Evolutionary conservation across 2,888 invertebrate species (phyloP), one percentile per base, ranked within the genome.

Genomic region (Sesia apiformis): DNA sequence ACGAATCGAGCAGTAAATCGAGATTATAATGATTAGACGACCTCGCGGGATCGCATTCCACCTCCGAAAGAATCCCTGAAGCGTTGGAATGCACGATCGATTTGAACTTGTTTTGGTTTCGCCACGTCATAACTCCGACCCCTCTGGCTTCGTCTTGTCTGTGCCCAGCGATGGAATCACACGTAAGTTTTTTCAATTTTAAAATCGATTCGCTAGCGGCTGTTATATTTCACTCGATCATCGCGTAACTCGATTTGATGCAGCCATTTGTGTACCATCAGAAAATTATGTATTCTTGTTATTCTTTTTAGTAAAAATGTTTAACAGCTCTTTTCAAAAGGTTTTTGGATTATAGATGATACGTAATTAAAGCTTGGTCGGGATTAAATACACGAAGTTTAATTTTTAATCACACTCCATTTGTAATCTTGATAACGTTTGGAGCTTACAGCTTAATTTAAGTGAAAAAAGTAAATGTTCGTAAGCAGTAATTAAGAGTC

Each of bases 101-200:
- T 83, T 81, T 75, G 69, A 81, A 87, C 88, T 79, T 63, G 88
- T 88, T 87, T 86, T 81, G 81, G 84, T 87, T 87, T 85, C 82
- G 87, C 88, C 81, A 87, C 85, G 87, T 89, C 88, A 88, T 84
- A 85, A 81, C 81, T 78, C 75, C 72, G 76, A 51, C 52, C 46
- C 53, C 49, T 49, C 41, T 51, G 54, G 41, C 41, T 54, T 43
- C 38, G 51, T 39, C 49, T 53, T 52, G 55, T 55, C 55, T 42
- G 53, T n/a, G 49, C 6, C 42, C 53, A 51, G 40, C 40, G 55
- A 43, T 49, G 52, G 43, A 52, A 53, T 56, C 53, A 56, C 56
- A 42, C 51, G 4, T 39, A 4, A 40, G 40, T 40, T 40, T 40
- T 40, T 40, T 52, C 40, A 52, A 49, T 8, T 5, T 49, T 49